These are phyloP conservation scores for Saguinus midas DNA, from an alignment of 2,113 vertebrate genomes.

Conservation along the genomic window DNA sequence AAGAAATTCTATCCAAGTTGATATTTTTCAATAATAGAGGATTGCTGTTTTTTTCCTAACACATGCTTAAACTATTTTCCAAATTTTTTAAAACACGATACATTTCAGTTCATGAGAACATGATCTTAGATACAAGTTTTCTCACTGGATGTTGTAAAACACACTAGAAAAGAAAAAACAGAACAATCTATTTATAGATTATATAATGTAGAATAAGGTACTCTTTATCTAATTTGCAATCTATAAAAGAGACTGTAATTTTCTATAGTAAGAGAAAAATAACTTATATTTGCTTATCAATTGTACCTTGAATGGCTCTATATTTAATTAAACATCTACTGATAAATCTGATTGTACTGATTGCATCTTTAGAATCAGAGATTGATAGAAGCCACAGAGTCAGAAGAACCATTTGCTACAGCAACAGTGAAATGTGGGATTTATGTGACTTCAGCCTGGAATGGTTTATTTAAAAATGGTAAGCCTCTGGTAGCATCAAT, in stretches of 20 bases:
- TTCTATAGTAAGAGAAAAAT: constrained; percentile 64
- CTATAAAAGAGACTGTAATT: constrained; percentile 56
- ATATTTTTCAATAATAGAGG: constrained; percentile 20
- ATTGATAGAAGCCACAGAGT: constrained; percentile 80
- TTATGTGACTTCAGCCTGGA: constrained; percentile 69
- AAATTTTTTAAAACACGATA: constrained; percentile 42
- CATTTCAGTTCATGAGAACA: background rate
- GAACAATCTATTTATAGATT: constrained; percentile 56
- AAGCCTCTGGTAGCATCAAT: constrained; percentile 18
- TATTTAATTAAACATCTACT: constrained; percentile 75
- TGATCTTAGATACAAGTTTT: background rate
- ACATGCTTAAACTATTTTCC: constrained; percentile 1
- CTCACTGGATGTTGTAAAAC: constrained; percentile 31
- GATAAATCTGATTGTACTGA: constrained; percentile 61
- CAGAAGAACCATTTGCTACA: constrained; percentile 71
- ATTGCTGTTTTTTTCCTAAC: background rate
- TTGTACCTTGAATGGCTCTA: constrained; percentile 68
- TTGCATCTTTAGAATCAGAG: constrained; percentile 72
- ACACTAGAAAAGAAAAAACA: constrained; percentile 19
- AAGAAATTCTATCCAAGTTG: constrained; percentile 24
- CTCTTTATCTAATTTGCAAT: constrained; percentile 69
- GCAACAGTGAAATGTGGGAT: constrained; percentile 71
- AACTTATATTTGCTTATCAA: constrained; percentile 73
- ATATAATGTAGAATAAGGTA: constrained; percentile 32
- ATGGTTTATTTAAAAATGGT: constrained; percentile 72